phyloP scores from a whole-genome alignment of 2,113 vertebrate species.

The Irena cyanogastra region DNA sequence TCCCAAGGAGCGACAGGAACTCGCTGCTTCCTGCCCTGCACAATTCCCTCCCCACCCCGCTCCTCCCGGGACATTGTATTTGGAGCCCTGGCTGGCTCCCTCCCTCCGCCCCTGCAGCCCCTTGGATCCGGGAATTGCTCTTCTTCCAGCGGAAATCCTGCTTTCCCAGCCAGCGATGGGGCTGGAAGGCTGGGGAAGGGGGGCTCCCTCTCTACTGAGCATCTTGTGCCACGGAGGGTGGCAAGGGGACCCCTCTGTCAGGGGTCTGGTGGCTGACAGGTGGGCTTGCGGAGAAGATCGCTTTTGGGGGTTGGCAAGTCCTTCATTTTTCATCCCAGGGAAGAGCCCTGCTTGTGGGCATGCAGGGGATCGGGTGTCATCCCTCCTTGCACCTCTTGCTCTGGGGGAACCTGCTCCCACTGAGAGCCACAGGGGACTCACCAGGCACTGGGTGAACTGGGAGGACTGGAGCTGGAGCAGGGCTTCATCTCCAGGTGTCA shows the following conservation, averaged over 20 bases:
- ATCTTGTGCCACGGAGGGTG: background rate
- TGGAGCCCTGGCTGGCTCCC: background rate
- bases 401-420: background rate
- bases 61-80: conserved; percentile 58
- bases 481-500: background rate
- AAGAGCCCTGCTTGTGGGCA: accelerated
- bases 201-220: background rate
- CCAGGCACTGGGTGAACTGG: background rate
- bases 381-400: background rate
- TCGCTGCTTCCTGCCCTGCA: conserved; percentile 36
- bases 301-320: background rate
- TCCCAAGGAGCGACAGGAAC: conserved; percentile 47
- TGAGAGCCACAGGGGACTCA: background rate
- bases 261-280: accelerated
- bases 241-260: background rate
- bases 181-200: background rate
- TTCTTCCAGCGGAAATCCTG: conserved; percentile 65
- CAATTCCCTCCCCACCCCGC: conserved; percentile 47
- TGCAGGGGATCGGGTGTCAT: background rate
- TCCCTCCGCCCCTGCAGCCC: conserved; percentile 48
- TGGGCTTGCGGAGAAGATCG: background rate
- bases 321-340: background rate
- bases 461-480: background rate
- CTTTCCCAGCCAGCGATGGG: conserved; percentile 5
- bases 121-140: conserved; percentile 63